phyloP scores from a whole-genome alignment of 2,797 vertebrate genomes.

The Schizopygopsis pylzovi region DNA sequence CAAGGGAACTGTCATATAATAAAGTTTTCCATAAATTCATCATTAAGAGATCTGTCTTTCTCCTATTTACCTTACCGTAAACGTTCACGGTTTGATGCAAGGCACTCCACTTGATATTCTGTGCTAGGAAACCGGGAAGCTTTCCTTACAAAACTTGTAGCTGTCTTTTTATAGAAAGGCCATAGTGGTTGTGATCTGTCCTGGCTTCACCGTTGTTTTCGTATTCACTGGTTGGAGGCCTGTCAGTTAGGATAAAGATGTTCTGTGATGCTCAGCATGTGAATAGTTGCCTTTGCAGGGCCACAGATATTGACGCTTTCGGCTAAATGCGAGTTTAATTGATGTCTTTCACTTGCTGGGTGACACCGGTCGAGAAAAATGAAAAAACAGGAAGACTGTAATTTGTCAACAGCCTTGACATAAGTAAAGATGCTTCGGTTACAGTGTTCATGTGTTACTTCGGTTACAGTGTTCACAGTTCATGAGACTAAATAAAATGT shows the following conservation, averaged over 20 bases:
- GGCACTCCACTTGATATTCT: background rate
- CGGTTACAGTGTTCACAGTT: background rate
- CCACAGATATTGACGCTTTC: constrained; percentile 24
- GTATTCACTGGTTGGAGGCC: background rate
- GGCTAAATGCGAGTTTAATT: constrained; percentile 25
- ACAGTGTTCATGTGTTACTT: constrained; percentile 6
- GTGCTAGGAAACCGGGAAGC: background rate
- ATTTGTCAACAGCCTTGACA: constrained; percentile 25
- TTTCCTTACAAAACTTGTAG: background rate
- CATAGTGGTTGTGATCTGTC: constrained; percentile 11
- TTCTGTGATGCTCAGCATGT: constrained; percentile 14
- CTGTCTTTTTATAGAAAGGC: constrained; percentile 24
- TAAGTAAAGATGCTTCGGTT: background rate
- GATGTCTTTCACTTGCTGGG: constrained; percentile 33
- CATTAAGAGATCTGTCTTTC: constrained; percentile 11
- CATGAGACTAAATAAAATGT: constrained; percentile 2
- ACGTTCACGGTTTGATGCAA: background rate
- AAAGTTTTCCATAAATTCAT: constrained; percentile 18
- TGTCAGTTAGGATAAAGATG: constrained; percentile 43
- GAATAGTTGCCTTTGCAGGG: constrained; percentile 5
- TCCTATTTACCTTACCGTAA: background rate
- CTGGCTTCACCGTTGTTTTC: constrained; percentile 16
- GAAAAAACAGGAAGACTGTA: background rate
- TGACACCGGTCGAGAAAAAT: background rate
- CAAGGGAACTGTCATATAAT: constrained; percentile 31